Conservation (phyloP, 1,140 invertebrate genomes). For the Trichonephila clavipes region DNA sequence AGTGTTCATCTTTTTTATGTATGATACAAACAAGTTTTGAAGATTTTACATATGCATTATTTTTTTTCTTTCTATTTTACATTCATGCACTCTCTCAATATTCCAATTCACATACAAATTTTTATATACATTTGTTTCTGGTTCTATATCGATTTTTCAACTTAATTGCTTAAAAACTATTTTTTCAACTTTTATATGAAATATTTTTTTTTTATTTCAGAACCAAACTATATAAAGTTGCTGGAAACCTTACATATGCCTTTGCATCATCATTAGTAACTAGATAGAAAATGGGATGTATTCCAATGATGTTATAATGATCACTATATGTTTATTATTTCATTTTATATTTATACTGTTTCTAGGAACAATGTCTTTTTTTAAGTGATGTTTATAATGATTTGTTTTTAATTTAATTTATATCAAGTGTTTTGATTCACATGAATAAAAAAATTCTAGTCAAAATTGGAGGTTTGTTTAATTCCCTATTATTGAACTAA, state of each 20-base stretch:
- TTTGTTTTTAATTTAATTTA: no score
- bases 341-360: not conserved
- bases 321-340: not conserved
- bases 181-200: no score
- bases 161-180: no score
- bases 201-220: conserved; percentile 82
- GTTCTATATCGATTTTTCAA: no score
- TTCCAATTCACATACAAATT: not conserved
- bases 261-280: conserved; percentile 84
- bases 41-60: not conserved
- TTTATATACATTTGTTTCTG: not conserved
- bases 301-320: not conserved
- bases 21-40: no score
- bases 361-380: conserved; percentile 12
- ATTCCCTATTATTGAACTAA: no score
- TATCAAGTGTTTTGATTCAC: no score
- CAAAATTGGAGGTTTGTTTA: no score
- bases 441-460: no score
- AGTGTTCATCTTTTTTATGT: no score
- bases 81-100: not conserved
- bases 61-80: not conserved
- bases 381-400: not conserved
- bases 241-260: conserved; percentile 93
- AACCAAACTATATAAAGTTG: conserved; percentile 90
- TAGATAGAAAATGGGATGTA: not conserved